phyloP scores from a whole-genome alignment of 2,797 vertebrate genomes.

The Cyclopterus lumpus region DNA sequence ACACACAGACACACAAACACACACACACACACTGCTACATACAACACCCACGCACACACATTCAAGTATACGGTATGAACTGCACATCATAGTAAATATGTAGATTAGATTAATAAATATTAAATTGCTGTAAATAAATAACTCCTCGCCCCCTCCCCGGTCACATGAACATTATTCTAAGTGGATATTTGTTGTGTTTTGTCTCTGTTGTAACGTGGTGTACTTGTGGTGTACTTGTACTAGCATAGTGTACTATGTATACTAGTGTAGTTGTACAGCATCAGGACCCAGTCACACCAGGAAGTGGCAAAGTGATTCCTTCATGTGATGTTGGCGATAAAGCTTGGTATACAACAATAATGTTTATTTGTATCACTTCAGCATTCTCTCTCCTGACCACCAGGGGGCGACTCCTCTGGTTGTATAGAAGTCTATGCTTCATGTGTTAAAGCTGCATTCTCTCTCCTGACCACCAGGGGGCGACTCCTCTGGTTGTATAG shows the following conservation, averaged over 20 bases:
- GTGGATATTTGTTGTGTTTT: not conserved
- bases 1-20: conserved; percentile 31
- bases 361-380: too few species aligned
- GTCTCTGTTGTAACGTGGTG: not conserved
- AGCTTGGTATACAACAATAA: too few species aligned
- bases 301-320: not conserved
- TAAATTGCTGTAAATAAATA: conserved; percentile 73
- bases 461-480: too few species aligned
- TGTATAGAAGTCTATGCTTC: not conserved
- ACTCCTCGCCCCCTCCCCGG: not conserved
- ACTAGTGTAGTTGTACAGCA: too few species aligned
- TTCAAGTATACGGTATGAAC: conserved; percentile 76
- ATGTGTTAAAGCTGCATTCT: too few species aligned
- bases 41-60: conserved; percentile 28
- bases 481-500: not conserved
- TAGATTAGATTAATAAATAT: conserved; percentile 74
- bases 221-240: not conserved
- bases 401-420: not conserved
- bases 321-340: not conserved
- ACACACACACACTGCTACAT: conserved; percentile 23
- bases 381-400: too few species aligned
- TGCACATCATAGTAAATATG: conserved; percentile 63
- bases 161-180: conserved; percentile 17
- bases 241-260: not conserved
- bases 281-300: conserved; percentile 13